Evolutionary conservation across 2,113 vertebrate species (phyloP), one percentile per base, ranked within the genome.

Genomic region (Myotis brandtii): DNA sequence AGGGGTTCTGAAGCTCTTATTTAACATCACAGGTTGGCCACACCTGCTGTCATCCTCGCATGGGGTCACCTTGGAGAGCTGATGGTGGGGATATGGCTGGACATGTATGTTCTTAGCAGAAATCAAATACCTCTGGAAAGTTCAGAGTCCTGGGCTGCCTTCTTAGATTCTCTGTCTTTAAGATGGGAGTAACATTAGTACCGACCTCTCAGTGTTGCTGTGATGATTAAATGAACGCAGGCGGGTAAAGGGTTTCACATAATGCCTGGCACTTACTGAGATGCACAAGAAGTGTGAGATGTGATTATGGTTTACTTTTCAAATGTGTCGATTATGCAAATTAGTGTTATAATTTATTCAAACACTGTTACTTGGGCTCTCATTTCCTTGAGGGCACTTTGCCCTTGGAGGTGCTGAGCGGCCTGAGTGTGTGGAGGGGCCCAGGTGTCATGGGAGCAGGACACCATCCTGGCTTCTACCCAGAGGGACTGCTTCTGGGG

Each of bases 321-420:
- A 52, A 46, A 59, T 66, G 37, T 59, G 64, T 70, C 5, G 1
- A 9, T 86, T 62, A 27, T 50, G 37, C 64, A n/a, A n/a, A 34
- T 83, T 80, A 5, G 5, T 46, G 77, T 69, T 52, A 52, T 48
- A 62, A 92, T 48, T 16, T 82, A 91, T 85, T 92, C 43, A 70
- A 56, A 50, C 43, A 50, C 12, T n/a, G 10, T 32, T 54, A 17
- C 64, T 86, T 30, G 73, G 62, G 37, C 40, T 83, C 87, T 84
- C 37, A 3, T 92, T 91, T 95, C 77, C 88, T 90, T 43, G 69
- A 81, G 56, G n/a, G 43, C 34, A 37, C 70, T 84, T 93, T 86
- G 34, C 9, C 67, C 25, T 56, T 30, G 59, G 43, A 89, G 13
- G 10, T 50, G 37, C 54, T 80, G 34, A 21, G 34, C 43, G 67